Evolutionary conservation across 1,140 invertebrate species (phyloP).

Genomic region (Sinonovacula constricta): DNA sequence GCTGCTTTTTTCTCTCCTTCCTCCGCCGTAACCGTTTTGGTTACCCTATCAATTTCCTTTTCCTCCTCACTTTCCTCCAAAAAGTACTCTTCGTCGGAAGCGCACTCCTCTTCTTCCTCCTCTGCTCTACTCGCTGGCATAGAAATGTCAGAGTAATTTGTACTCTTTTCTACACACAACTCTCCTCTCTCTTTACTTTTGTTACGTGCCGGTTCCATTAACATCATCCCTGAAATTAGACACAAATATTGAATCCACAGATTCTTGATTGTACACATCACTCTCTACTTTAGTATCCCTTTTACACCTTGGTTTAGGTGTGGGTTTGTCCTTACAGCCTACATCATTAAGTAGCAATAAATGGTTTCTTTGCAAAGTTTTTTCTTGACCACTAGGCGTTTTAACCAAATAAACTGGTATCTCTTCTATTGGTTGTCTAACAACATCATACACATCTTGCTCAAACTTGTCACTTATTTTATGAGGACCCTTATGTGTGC

Average conservation of each 20-base stretch:
- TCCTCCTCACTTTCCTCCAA: no score
- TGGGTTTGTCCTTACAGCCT: neutral
- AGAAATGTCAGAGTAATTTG: no score
- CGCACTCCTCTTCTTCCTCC: no score
- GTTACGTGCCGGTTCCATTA: neutral
- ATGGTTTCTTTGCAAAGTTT: conserved; percentile 23
- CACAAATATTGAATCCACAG: neutral
- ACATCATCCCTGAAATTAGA: neutral
- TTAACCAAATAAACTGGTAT: conserved; percentile 33
- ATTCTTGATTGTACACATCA: neutral
- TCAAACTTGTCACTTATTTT: conserved; percentile 29
- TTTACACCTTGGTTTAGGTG: neutral
- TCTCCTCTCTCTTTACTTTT: no score
- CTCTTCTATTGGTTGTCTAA: conserved; percentile 21
- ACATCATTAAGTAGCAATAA: neutral
- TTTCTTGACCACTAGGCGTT: neutral
- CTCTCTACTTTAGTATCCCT: neutral
- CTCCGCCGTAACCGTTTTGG: no score
- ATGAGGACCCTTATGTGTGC: conserved; percentile 12
- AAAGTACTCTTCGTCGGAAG: no score
- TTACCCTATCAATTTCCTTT: no score
- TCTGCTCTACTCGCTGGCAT: no score
- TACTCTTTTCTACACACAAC: no score
- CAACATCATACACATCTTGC: conserved; percentile 4
- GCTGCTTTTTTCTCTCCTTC: no score